Evolutionary conservation across 2,113 vertebrate genomes (phyloP), one percentile per base, ranked within the genome.

Genomic region (Lichenostomus cassidix): DNA sequence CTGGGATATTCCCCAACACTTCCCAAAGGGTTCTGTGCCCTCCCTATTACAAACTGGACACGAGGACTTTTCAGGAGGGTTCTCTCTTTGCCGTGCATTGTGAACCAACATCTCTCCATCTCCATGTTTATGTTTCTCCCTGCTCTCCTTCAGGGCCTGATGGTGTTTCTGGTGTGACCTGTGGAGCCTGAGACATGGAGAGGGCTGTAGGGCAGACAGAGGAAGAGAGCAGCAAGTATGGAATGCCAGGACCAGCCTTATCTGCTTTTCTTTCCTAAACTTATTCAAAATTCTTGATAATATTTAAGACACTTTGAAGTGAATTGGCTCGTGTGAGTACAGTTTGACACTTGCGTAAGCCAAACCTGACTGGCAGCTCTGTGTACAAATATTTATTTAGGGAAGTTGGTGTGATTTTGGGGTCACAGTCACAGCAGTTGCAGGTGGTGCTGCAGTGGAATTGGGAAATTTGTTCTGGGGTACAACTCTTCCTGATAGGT

Each of bases 381-480:
- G 56, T 63, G 83, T 71, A 63, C 47, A 77, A 64, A 60, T 83
- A 74, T 90, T 92, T 92, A 92, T 92, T 81, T 28, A 41, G 89
- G 58, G 76, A 68, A 75, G 53, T 35, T 10, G 22, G 31, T 5
- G 5, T 41, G 55, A 11, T 53, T 56, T 75, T 4, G 35, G 53
- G 83, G 47, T 46, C 47, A 22, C 50, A 27, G 79, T 17, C 58
- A 11, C 1, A 29, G 83, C 64, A n/a, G 25, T 3, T 59, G 33
- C 12, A 3, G 5, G 55, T 23, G 83, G 8, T 24, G 53, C 59
- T 53, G 60, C 31, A 8, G 52, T 11, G 44, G 42, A 50, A 37
- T 3, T 53, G 62, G 25, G 64, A 14, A 35, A n/a, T n/a, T 75
- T 75, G 8, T 31, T 78, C 49, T 52, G 56, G 52, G 64, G 52